Conservation (phyloP, 2,113 vertebrate genomes). For the Cranoglanis bouderius region DNA sequence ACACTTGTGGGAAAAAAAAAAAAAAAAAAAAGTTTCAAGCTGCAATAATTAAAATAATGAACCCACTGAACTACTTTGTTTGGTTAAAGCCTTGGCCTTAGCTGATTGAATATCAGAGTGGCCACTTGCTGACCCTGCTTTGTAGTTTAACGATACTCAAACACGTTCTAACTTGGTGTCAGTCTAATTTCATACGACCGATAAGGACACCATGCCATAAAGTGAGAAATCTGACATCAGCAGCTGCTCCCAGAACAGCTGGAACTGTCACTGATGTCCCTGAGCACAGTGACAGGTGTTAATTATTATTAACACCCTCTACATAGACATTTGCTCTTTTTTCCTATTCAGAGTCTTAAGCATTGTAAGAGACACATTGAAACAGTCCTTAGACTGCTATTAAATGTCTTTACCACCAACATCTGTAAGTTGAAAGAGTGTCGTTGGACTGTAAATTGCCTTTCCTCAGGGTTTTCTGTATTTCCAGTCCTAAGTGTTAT, state of each 20-base stretch:
- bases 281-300: conserved; percentile 19
- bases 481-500: not conserved
- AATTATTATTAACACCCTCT: conserved; percentile 19
- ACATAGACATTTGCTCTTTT: not conserved
- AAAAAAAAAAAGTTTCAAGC: not conserved
- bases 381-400: not conserved
- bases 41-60: not conserved
- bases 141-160: conserved; percentile 59
- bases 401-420: not conserved
- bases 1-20: not conserved
- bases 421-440: not conserved
- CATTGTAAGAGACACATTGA: not conserved
- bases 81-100: not conserved
- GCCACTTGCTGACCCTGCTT: conserved; percentile 12
- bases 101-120: conserved; percentile 5
- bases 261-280: conserved; percentile 32
- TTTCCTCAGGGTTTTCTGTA: conserved; percentile 14
- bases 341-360: not conserved
- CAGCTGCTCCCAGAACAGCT: conserved; percentile 67
- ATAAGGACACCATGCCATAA: conserved; percentile 32
- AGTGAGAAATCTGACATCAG: conserved; percentile 54
- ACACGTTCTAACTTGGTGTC: not conserved
- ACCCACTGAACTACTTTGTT: not conserved
- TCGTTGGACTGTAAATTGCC: not conserved
- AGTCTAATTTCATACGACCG: conserved; percentile 55